Evolutionary conservation across 2,113 vertebrate genomes (phyloP).

Genomic region (Empidonax traillii): DNA sequence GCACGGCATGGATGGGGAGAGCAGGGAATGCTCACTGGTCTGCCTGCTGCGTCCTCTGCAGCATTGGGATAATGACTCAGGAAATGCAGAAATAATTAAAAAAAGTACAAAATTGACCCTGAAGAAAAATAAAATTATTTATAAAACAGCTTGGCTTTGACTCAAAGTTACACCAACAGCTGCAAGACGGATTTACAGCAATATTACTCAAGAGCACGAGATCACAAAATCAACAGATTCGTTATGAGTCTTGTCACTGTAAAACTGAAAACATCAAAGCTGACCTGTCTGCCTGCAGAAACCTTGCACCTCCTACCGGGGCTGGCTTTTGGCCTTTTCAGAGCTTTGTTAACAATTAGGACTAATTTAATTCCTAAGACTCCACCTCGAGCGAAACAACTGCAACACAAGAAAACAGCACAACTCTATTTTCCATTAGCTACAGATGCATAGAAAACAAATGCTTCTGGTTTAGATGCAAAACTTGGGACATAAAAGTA

Average conservation of each 20-base stretch:
- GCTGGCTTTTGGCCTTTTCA: neutral
- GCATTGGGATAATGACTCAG: neutral
- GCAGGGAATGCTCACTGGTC: neutral
- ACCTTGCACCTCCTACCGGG: neutral
- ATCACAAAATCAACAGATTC: neutral
- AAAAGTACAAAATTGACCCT: slow-evolving; percentile 53
- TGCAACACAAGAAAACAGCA: neutral
- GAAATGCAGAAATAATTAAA: neutral
- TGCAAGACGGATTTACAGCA: slow-evolving; percentile 6
- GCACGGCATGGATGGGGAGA: rapidly evolving
- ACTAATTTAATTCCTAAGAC: neutral
- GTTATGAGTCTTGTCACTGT: neutral
- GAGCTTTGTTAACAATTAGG: neutral
- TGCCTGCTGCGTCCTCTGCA: slow-evolving; percentile 10
- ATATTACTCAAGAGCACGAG: neutral
- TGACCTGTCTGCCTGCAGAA: neutral
- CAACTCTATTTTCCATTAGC: neutral
- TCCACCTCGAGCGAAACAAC: neutral
- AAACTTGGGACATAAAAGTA: neutral
- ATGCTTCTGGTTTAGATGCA: neutral
- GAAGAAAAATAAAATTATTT: slow-evolving; percentile 23
- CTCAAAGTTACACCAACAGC: neutral
- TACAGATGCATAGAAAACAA: neutral
- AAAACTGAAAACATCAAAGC: neutral
- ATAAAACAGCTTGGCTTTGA: neutral